A percentile compares a stretch with the other conserved stretches of the same genome.
Conservation (phyloP, 2,113 vertebrate genomes). For the Falcunculus frontatus region DNA sequence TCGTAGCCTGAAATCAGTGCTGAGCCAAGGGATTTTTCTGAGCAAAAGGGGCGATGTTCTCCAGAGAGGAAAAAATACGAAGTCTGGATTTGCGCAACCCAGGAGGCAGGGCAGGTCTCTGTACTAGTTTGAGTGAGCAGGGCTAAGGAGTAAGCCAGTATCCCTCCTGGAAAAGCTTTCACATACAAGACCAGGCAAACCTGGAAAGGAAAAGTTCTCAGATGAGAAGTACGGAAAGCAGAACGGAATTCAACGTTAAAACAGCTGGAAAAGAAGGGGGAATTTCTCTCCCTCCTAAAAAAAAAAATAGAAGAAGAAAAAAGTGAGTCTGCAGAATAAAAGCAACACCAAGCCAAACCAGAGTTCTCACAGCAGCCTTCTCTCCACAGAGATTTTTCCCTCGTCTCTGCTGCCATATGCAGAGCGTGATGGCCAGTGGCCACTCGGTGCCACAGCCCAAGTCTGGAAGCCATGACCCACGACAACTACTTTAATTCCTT, state of each 20-base stretch:
- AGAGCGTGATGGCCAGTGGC: neutral
- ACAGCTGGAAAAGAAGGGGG: neutral
- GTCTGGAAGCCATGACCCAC: neutral
- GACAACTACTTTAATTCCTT: neutral
- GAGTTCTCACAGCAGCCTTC: neutral
- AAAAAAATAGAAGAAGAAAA: neutral
- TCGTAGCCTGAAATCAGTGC: slow-evolving; percentile 2
- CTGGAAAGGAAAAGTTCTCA: neutral
- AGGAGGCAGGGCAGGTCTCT: neutral
- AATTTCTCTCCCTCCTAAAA: neutral
- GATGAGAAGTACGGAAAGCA: neutral
- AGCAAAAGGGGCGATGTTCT: neutral
- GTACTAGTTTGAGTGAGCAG: neutral
- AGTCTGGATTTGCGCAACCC: neutral
- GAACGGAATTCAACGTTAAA: neutral
- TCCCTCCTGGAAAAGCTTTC: neutral
- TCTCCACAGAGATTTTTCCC: neutral
- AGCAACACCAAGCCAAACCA: neutral
- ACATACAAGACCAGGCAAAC: neutral
- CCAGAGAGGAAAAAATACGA: neutral
- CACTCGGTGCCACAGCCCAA: neutral
- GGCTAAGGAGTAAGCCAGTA: neutral
- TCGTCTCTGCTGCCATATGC: accelerated
- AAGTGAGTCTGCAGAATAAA: neutral
- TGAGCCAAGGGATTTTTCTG: slow-evolving; percentile 26